Percentiles rank a stretch among this genome's conserved stretches.
Evolutionary conservation across 2,113 vertebrate species (phyloP).

Genomic region (Pteronura brasiliensis): DNA sequence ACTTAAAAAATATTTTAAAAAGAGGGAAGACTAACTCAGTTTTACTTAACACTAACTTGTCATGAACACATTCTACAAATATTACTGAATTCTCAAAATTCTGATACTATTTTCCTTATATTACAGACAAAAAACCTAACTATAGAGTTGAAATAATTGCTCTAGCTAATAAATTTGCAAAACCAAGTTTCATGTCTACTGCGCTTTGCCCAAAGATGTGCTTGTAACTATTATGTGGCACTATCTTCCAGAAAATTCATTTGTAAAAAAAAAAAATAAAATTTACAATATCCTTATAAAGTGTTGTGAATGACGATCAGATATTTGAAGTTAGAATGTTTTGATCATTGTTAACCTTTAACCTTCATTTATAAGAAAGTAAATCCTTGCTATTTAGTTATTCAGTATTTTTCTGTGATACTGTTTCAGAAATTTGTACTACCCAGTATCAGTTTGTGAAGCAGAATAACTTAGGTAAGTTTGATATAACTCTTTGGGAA

Average conservation of each 20-base stretch:
- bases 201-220: background rate
- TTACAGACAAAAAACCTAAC: background rate
- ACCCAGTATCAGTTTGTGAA: background rate
- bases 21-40: background rate
- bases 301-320: background rate
- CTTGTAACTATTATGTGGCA: background rate
- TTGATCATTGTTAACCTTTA: background rate
- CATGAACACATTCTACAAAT: background rate
- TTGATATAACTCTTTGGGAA: conserved; percentile 59
- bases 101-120: background rate
- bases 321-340: background rate
- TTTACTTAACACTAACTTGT: background rate
- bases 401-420: background rate
- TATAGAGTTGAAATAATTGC: background rate
- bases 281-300: background rate
- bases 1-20: background rate
- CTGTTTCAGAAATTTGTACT: background rate
- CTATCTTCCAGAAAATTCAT: background rate
- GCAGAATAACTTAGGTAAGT: conserved; percentile 45
- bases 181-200: background rate
- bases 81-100: background rate
- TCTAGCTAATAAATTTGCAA: background rate
- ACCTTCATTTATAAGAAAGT: background rate
- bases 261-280: background rate
- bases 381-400: background rate